A percentile compares a stretch with the other conserved stretches of the same genome.
These are phyloP conservation scores for Liparis tanakae DNA, from an alignment of 2,797 vertebrate species.

Conservation along the genomic window DNA sequence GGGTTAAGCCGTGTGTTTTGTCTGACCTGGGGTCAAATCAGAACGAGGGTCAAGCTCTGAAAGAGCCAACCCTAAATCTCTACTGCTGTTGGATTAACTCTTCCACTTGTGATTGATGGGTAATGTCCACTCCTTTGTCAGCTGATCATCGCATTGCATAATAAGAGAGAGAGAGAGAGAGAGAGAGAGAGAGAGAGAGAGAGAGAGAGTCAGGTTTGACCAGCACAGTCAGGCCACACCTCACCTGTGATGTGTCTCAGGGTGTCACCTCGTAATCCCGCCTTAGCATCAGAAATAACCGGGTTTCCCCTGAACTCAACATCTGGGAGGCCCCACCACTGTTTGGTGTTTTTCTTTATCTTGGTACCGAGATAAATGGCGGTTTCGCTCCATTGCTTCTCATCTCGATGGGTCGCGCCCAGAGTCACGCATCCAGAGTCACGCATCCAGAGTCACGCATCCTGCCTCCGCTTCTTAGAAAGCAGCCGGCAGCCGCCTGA, in stretches of 20 bases:
- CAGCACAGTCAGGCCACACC: slow-evolving; percentile 38
- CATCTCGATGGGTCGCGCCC: not conserved
- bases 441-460: not conserved
- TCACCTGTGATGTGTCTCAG: not conserved
- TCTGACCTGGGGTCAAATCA: not conserved
- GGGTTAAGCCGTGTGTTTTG: not conserved
- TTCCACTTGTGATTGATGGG: not conserved
- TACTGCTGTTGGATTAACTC: not conserved
- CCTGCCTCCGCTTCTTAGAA: not conserved
- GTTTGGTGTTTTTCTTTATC: not conserved
- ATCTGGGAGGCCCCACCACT: not conserved
- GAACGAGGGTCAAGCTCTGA: not conserved
- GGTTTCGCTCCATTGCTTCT: not conserved
- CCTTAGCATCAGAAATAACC: not conserved
- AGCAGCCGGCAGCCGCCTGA: not conserved
- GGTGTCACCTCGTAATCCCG: slow-evolving; percentile 1
- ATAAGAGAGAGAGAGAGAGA: not conserved
- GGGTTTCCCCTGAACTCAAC: not conserved
- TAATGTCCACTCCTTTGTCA: not conserved
- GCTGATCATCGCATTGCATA: slow-evolving; percentile 8
- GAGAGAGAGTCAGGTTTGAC: slow-evolving; percentile 42
- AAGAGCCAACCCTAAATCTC: not conserved
- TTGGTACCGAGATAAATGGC: no score
- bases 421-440: not conserved
- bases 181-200: not conserved